Base-by-base conservation (phyloP, 1,140 invertebrate genomes). In the Neuroterus valhalla region DNA sequence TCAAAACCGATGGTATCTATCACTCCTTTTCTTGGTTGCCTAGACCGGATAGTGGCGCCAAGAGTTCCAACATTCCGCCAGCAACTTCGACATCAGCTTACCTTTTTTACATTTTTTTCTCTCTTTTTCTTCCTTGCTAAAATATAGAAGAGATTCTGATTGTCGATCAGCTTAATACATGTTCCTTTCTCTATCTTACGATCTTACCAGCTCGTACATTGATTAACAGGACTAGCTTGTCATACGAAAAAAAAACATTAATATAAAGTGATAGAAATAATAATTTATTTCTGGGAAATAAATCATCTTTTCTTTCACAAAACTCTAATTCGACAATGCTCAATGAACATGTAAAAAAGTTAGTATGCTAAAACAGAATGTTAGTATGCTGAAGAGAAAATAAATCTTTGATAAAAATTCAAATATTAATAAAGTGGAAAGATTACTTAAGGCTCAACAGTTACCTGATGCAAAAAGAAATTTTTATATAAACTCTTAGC, bases 1-100 rank as follows among this genome's bases (percentile, higher is more conserved):
- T 44, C 70, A 71, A 79, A 79, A 72, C 50, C 80, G 87, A 89
- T 88, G 81, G 68, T 86, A 87, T 87, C 86, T 84, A 74, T 45
- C 52, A 75, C 76, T 77, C 69, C 77, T 80, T 80, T 75, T 74
- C 71, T 78, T 70, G 73, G 48, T 50, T 52, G 67, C 74, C 71
- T 81, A 82, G 78, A 75, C 77, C 46, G 68, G 23, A 62, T 78
- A 55, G 75, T 86, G 85, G 86, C 86, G 86, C 85, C 86, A 85
- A 73, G 73, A 79, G 80, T 74, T 62, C 19, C 50, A 52, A 14
- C 50, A 52, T 52, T 66, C 19, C 38, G 23, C 55, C 52, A 55
- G 45, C 26, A 45, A 26, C 55, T 50, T 75, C 45, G 21, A 74
- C 66, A 66, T 67, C n/a, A n/a, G n/a, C 31, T 52, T 69, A 66